Percentiles rank a stretch among this genome's conserved stretches.
Conservation (phyloP, 2,113 vertebrate genomes). For the Acinonyx jubatus region DNA sequence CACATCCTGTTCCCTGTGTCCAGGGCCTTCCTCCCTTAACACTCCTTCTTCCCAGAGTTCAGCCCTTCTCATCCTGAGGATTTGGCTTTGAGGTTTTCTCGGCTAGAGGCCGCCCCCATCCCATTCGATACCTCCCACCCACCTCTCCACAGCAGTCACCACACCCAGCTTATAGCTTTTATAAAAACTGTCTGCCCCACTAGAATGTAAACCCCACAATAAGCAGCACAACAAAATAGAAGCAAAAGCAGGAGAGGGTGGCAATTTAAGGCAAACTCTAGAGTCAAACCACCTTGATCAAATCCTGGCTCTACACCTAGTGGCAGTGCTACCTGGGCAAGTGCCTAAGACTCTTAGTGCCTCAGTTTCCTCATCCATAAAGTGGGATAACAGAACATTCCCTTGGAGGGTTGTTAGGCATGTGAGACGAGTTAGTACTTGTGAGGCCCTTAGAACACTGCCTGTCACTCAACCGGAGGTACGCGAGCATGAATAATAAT, state of each 20-base stretch:
- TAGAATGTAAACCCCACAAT: not conserved
- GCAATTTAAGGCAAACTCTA: not conserved
- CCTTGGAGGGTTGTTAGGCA: not conserved
- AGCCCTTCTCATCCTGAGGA: not conserved
- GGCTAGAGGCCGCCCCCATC: too few species aligned
- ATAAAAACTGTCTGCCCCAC: not conserved
- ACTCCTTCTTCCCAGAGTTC: not conserved
- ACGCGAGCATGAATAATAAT: not conserved
- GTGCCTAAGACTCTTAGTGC: too few species aligned
- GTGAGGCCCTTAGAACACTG: not conserved
- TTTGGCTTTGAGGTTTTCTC: not conserved
- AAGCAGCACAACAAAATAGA: not conserved
- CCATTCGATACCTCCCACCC: not conserved
- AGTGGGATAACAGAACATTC: not conserved
- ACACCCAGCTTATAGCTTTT: not conserved
- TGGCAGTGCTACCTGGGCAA: not conserved
- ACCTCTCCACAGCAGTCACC: not conserved
- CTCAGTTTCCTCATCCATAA: not conserved
- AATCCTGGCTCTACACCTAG: not conserved
- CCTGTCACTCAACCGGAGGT: rapidly evolving
- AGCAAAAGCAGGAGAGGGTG: not conserved
- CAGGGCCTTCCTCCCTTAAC: not conserved
- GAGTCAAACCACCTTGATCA: not conserved
- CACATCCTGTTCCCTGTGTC: not conserved
- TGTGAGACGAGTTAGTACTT: not conserved